Evolutionary conservation across 2,888 invertebrate species (phyloP).

Genomic region (Marronus borbonicus): DNA sequence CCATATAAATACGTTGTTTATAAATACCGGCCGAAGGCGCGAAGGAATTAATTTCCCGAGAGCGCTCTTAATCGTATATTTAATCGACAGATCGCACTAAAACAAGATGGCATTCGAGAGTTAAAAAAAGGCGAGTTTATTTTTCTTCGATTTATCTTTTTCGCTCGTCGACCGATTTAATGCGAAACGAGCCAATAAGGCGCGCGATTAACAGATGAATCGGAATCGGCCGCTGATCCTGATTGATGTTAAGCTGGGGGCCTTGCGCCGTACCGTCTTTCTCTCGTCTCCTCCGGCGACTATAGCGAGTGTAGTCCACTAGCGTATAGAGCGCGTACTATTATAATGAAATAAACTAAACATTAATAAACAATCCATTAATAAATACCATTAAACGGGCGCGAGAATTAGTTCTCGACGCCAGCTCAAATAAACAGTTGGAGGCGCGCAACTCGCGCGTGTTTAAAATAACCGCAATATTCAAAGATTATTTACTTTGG

Average conservation of each 20-base stretch:
- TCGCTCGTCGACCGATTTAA: conserved; percentile 40
- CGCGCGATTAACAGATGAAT: conserved; percentile 18
- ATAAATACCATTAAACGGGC: conserved; percentile 67
- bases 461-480: conserved; percentile 61
- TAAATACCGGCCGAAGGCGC: conserved; percentile 8
- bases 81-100: conserved; percentile 24
- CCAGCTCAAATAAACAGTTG: conserved; percentile 68
- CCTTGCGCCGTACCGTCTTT: too few relatives aligned
- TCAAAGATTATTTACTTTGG: conserved; percentile 60
- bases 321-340: conserved; percentile 35
- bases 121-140: conserved; percentile 24
- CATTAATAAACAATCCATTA: conserved; percentile 68
- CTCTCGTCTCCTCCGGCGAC: not conserved
- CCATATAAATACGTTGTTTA: conserved; percentile 6
- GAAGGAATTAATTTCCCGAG: conserved; percentile 12
- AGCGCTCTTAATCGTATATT: conserved; percentile 12
- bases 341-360: conserved; percentile 64
- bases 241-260: conserved; percentile 45
- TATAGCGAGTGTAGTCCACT: not conserved
- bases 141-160: conserved; percentile 38
- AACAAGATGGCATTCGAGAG: conserved; percentile 30
- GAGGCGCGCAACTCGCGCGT: conserved; percentile 50
- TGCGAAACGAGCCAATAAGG: conserved; percentile 32
- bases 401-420: conserved; percentile 66
- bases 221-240: conserved; percentile 36